Conservation (phyloP, 2,888 invertebrate species). For the Leistus spinibarbis region DNA sequence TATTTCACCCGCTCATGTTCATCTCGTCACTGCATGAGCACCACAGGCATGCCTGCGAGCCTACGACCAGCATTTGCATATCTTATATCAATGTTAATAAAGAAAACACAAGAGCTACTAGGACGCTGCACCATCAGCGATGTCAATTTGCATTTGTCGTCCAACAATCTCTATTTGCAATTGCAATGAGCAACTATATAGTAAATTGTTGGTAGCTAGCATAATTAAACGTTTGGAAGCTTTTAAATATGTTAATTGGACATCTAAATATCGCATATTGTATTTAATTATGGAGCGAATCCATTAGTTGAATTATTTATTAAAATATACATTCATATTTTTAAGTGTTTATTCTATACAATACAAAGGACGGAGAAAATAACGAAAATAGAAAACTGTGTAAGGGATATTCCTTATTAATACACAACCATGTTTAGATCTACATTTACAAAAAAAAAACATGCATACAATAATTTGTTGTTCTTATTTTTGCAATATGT, state of each 20-base stretch:
- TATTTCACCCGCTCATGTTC: not conserved
- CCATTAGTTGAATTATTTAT: not conserved
- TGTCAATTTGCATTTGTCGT: not conserved
- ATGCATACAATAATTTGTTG: no score
- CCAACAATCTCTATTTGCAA: not conserved
- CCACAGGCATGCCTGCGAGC: not conserved
- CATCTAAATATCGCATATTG: no score
- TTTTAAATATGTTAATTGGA: no score
- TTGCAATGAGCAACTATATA: not conserved
- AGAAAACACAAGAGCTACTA: not conserved
- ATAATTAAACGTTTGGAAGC: not conserved
- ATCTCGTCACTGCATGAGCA: not conserved
- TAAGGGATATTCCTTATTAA: no score
- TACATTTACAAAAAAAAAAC: no score
- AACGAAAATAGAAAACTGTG: no score
- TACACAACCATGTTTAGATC: no score
- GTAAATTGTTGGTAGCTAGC: not conserved
- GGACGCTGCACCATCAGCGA: not conserved
- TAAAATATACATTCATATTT: not conserved
- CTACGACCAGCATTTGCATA: not conserved
- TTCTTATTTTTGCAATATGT: no score
- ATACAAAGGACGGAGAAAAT: no score
- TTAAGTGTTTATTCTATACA: no score
- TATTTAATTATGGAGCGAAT: not conserved
- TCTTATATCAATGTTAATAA: not conserved